These are phyloP conservation scores for Cynocephalus volans DNA, from an alignment of 2,113 vertebrate genomes.

Conservation along the genomic window DNA sequence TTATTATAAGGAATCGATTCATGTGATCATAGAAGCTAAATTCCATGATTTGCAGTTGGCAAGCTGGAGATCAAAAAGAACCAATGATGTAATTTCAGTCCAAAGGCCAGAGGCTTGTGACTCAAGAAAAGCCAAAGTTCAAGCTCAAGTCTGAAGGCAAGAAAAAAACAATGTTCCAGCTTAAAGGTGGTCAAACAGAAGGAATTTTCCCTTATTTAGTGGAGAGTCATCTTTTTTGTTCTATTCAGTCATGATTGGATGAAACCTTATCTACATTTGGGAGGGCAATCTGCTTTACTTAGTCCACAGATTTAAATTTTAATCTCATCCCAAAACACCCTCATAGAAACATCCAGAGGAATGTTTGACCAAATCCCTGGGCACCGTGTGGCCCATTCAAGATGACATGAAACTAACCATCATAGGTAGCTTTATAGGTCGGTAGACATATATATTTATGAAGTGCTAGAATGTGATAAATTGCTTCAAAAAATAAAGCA, in stretches of 20 bases:
- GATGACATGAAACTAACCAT: neutral
- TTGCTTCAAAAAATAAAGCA: neutral
- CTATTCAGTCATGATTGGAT: too few relatives aligned
- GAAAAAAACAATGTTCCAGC: neutral
- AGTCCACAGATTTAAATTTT: neutral
- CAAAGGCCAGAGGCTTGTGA: neutral
- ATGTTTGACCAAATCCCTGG: too few relatives aligned
- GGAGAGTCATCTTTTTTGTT: neutral
- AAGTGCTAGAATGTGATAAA: neutral
- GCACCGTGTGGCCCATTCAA: too few relatives aligned
- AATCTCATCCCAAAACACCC: neutral
- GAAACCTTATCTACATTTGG: neutral
- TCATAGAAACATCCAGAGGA: neutral
- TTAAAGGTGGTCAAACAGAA: neutral
- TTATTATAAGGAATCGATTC: neutral
- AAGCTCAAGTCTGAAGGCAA: neutral
- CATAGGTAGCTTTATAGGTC: neutral
- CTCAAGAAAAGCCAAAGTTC: neutral
- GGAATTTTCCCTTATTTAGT: neutral
- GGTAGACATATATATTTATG: neutral
- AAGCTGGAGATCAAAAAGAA: neutral
- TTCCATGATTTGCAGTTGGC: neutral
- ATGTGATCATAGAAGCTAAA: neutral
- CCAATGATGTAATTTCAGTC: too few relatives aligned
- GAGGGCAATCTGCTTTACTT: neutral